Evolutionary conservation across 2,888 invertebrate species (phyloP), one percentile per base, ranked within the genome.

Genomic region (Pharmacophagus antenor): DNA sequence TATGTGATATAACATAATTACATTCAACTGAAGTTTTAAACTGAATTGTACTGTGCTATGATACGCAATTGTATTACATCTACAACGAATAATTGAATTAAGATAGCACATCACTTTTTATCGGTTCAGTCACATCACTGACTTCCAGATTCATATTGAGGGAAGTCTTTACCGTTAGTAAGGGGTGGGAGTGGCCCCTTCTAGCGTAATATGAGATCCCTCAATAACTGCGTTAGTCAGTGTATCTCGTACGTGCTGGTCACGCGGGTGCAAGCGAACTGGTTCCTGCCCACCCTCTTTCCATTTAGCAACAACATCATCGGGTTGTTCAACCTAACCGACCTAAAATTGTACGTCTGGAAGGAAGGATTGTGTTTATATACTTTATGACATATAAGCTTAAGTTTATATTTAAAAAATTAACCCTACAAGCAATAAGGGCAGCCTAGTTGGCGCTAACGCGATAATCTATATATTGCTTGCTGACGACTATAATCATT

Each of bases 271-370:
- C 92, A 90, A 0, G 94, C 95, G 77, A 92, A 93, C 71, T 94
- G 93, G 65, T 93, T 92, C 54, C 90, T 87, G n/a, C 92, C 92
- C n/a, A 94, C 86, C 68, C 94, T 94, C 73, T 93, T 94, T 0
- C 95, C 95, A 77, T 97, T 97, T 47, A 97, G 93, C 12, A 95
- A 93, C 69, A 97, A 81, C 31, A 93, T 84, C 65, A 95, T 80
- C 0, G 97, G 97, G 63, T 93, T 94, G 82, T 95, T 95, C n/a
- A 97, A 94, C 58, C 96, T 92, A 61, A 97, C 93, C 54, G 94
- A 93, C 69, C 92, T 92, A 82, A 95, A 96, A 65, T 93, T 89
- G 76, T 94, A 95, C 66, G 86, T 91, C 96, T 96, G 92, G 22
- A 92, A 89, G n/a, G 27, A 47, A 48, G 58, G 10, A 8, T 10